These are phyloP conservation scores for Sarotherodon lohbergeri DNA, from an alignment of 2,113 vertebrate genomes.

Conservation along the genomic window DNA sequence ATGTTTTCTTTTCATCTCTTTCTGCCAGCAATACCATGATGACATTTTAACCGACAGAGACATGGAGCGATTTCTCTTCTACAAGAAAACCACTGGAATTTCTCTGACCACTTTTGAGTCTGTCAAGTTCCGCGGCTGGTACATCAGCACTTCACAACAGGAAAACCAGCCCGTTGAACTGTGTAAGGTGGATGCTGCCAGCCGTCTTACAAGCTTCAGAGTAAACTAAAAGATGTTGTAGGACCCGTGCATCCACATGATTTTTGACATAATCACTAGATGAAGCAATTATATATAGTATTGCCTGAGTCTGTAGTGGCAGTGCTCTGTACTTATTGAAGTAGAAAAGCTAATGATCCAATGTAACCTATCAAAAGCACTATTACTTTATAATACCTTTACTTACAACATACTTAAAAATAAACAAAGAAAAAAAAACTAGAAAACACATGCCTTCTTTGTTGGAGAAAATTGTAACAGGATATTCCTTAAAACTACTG, in stretches of 20 bases:
- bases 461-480: neutral
- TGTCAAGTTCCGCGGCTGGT: conserved; percentile 41
- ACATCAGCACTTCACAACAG: conserved; percentile 37
- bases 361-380: neutral
- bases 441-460: neutral
- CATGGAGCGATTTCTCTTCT: conserved; percentile 59
- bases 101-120: conserved; percentile 53
- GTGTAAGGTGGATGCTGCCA: neutral
- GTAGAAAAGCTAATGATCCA: neutral
- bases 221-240: neutral
- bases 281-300: neutral
- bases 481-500: neutral
- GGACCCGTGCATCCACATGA: too few relatives aligned
- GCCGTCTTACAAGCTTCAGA: neutral
- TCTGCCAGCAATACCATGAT: conserved; percentile 9
- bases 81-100: neutral
- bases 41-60: neutral
- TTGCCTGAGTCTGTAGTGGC: neutral
- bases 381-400: neutral
- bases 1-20: neutral
- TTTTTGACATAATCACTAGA: neutral
- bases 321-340: neutral
- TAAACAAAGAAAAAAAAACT: neutral
- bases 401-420: neutral
- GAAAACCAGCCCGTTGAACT: conserved; percentile 33